Base-by-base conservation (phyloP, 1,140 invertebrate genomes). In the Macrosteles quadrilineatus region DNA sequence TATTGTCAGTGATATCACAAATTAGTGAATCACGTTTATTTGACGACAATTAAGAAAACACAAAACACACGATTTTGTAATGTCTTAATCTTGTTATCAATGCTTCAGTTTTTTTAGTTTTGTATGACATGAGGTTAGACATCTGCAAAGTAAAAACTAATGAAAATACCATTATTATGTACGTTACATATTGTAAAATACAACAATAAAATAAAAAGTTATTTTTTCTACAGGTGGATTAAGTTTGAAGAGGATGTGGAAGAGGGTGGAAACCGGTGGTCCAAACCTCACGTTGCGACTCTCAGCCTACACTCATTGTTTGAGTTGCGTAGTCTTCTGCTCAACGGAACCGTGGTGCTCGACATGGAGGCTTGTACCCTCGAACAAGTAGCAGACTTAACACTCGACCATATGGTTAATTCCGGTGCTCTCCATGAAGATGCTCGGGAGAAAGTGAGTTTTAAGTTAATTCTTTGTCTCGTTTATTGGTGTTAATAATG, bases 241-340 rank as follows among this genome's bases (percentile, higher is more conserved):
- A 96, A 97, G 80, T 97, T 97, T 79, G 95, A 97, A 78, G 95
- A 97, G 80, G 93, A 96, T 78, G 95, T 97, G 0, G 95, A 97
- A 81, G 94, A 96, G 82, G 93, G 94, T 27, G 94, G 95, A 59
- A 95, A 96, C 78, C 84, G 95, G 62, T 97, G 95, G 95, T 96
- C 93, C 3, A 97, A 97, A 80, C 95, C 95, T 1, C 94, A 96
- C 79, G 95, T 97, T 25, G 94, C 94, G 14, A 96, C 95, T 0
- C 83, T 97, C 29, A 96, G 94, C 1, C 83, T 97, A 23, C 95
- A 97, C 77, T 93, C 94, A 0, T 84, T 97, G 0, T 96, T 97
- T 79, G 94, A 97, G 81, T 82, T 97, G 55, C 84, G 94, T 74
- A 95, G 89, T 81, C 82, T 96, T 43, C 82, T 98, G 69, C 83